phyloP scores from a whole-genome alignment of 2,113 vertebrate species.

The Ovis canadensis region DNA sequence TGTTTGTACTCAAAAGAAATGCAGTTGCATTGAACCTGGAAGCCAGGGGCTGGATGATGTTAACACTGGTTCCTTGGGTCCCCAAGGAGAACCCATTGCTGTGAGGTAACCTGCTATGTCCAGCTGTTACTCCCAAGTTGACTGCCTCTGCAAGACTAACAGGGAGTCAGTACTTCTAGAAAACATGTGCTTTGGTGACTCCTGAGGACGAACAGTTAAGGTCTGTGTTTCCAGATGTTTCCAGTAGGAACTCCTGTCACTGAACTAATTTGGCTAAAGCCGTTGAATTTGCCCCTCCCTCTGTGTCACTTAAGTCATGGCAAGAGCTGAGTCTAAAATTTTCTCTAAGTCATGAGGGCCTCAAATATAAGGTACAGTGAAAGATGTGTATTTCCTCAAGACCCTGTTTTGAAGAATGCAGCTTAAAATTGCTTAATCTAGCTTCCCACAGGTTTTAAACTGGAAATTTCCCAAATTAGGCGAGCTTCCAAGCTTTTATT shows the following conservation, averaged over 20 bases:
- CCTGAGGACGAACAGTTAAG: neutral
- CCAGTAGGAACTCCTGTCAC: neutral
- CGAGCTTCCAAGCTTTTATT: slow-evolving; percentile 33
- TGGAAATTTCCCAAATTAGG: neutral
- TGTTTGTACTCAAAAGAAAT: neutral
- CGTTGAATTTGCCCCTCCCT: neutral
- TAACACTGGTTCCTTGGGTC: neutral
- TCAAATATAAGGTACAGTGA: neutral
- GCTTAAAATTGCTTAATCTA: neutral
- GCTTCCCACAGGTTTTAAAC: neutral
- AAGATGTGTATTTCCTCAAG: neutral
- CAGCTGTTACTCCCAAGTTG: neutral
- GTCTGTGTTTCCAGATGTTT: neutral
- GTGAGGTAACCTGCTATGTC: neutral
- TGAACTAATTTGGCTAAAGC: neutral
- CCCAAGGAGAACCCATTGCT: neutral
- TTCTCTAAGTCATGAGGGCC: neutral
- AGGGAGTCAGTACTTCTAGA: neutral
- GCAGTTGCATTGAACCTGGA: neutral
- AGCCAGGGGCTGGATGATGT: neutral
- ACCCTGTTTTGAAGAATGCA: neutral
- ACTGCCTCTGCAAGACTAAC: neutral
- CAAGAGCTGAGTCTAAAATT: neutral
- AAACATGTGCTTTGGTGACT: neutral
- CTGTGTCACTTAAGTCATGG: neutral